Evolutionary conservation across 2,113 vertebrate species (phyloP).

Genomic region (Gymnobelideus leadbeateri): DNA sequence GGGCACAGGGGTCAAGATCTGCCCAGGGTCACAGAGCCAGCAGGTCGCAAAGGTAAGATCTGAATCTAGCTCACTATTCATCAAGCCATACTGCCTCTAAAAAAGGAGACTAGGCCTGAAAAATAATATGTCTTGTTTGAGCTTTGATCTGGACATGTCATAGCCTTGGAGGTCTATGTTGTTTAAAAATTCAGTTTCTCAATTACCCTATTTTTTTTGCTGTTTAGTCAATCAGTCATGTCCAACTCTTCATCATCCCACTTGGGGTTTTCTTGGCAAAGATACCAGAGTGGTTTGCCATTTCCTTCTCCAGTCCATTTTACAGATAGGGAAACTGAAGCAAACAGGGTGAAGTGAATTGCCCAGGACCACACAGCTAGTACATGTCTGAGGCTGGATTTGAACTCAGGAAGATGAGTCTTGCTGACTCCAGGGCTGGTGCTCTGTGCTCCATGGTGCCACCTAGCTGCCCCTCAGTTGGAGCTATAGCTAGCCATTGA

Average conservation of each 20-base stretch:
- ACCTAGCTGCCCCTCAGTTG: not conserved
- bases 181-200: conserved; percentile 34
- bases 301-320: no score
- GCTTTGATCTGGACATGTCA: not conserved
- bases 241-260: no score
- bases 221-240: no score
- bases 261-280: no score
- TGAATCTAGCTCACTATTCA: not conserved
- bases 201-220: not conserved
- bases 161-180: not conserved
- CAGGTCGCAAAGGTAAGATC: not conserved
- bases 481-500: conserved; percentile 21
- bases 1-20: not conserved
- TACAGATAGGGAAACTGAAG: no score
- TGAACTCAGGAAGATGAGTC: no score
- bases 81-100: not conserved
- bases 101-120: not conserved
- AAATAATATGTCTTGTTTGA: conserved; percentile 13
- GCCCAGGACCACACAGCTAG: no score
- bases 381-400: no score
- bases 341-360: no score
- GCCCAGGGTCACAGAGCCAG: not conserved
- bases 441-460: no score
- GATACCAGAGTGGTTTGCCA: no score
- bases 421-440: no score